Base-by-base conservation (phyloP, 2,888 invertebrate genomes). In the Heliconius ethilla region DNA sequence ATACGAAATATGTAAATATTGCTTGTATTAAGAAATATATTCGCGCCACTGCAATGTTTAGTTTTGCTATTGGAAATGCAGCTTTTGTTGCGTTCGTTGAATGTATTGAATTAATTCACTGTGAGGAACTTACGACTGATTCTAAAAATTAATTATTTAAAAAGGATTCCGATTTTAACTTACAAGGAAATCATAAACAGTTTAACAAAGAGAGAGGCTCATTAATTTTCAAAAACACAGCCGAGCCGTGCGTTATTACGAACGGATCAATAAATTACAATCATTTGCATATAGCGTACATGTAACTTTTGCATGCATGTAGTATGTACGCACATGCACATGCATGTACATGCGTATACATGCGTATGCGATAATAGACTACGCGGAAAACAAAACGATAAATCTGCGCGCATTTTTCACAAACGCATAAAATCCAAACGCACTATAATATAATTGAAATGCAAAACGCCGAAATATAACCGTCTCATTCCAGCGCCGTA, bases 381-480 rank as follows among this genome's bases (percentile, higher is more conserved):
- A 90, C 89, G 89, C 88, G 89, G 90, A 90, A 91, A 90, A 88
- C 87, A 86, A 87, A 87, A 88, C 89, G 86, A 93, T 92, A 92
- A 92, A 92, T 92, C 91, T 85, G 86, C 86, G 86, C 87, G 89
- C 91, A 91, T 93, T 93, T 93, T 93, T 92, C 92, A 87, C 91
- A 89, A 92, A 93, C 93, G 92, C 92, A 93, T 92, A 92, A 92
- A 92, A 92, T 91, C 89, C 86, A 83, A 89, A 92, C 91, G 91
- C 91, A 90, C 88, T 90, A 90, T 92, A 91, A 91, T 90, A 90
- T 92, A 91, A 91, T 93, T 91, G 90, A 90, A 91, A 88, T 86
- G 82, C 82, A 85, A 83, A 84, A 83, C 84, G 85, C 85, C 82
- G 79, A 85, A 88, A 37, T 87, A 82, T 80, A 78, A 27, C 83